Evolutionary conservation across 2,888 invertebrate genomes (phyloP).

Genomic region (Bombyx huttoni): DNA sequence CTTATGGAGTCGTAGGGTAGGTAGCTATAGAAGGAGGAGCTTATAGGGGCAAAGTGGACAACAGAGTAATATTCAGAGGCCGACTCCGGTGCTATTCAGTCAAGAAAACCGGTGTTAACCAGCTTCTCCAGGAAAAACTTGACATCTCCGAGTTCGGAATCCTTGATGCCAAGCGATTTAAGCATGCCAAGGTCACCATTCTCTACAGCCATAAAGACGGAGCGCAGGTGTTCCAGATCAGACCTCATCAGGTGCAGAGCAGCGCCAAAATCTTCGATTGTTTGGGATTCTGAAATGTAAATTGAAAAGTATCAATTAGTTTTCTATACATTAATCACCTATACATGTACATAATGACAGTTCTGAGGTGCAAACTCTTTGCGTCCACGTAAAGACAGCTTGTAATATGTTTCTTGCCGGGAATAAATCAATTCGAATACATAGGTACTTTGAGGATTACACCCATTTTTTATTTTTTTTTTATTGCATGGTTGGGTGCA

Average conservation of each 20-base stretch:
- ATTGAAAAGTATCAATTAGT: not conserved
- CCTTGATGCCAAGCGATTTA: constrained; percentile 94
- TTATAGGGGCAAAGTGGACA: constrained; percentile 78
- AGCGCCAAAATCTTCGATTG: constrained; percentile 95
- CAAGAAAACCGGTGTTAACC: constrained; percentile 95
- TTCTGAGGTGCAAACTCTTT: too few species aligned
- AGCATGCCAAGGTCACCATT: constrained; percentile 95
- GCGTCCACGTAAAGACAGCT: too few species aligned
- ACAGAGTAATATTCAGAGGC: constrained; percentile 80
- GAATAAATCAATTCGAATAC: too few species aligned
- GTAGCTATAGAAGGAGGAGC: constrained; percentile 81
- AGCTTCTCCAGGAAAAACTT: constrained; percentile 97
- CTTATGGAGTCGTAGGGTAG: constrained; percentile 72
- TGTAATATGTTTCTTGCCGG: too few species aligned
- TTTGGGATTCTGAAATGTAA: constrained; percentile 85
- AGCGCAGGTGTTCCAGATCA: constrained; percentile 92
- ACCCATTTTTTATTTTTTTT: too few species aligned
- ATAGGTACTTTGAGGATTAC: too few species aligned
- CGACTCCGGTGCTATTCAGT: constrained; percentile 85
- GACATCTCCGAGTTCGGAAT: constrained; percentile 94
- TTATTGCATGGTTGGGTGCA: too few species aligned
- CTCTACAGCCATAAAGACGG: constrained; percentile 96
- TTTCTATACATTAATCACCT: not conserved
- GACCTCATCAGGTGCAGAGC: constrained; percentile 87
- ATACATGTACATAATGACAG: too few species aligned